Evolutionary conservation across 1,140 invertebrate species (phyloP).

Genomic region (Drosophila athabasca): DNA sequence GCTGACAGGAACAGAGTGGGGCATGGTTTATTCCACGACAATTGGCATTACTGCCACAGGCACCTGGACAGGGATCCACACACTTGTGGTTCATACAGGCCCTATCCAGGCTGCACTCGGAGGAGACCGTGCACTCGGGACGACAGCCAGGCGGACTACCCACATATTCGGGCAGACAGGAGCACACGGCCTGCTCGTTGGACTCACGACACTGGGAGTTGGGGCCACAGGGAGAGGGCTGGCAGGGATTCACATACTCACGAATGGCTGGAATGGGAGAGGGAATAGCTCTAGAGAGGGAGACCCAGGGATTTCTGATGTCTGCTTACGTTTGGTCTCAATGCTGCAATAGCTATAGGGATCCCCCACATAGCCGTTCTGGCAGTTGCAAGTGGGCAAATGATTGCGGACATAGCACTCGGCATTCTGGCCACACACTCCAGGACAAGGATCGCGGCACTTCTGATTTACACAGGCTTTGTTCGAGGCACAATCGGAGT

Average conservation of each 20-base stretch:
- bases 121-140: conserved; percentile 87
- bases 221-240: conserved; percentile 88
- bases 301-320: neutral
- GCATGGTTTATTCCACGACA: conserved; percentile 86
- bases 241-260: conserved; percentile 85
- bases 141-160: conserved; percentile 91
- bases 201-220: conserved; percentile 90
- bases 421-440: conserved; percentile 87
- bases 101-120: conserved; percentile 88
- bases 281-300: neutral
- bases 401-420: conserved; percentile 90
- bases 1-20: conserved; percentile 86
- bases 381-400: conserved; percentile 89
- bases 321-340: conserved; percentile 70
- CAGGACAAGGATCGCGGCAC: conserved; percentile 86
- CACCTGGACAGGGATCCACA: conserved; percentile 89
- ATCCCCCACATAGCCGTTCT: conserved; percentile 87
- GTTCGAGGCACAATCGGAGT: conserved; percentile 85
- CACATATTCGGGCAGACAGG: conserved; percentile 88
- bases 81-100: conserved; percentile 89
- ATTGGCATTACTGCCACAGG: conserved; percentile 86
- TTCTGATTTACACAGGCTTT: conserved; percentile 86
- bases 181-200: conserved; percentile 87
- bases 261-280: conserved; percentile 55
- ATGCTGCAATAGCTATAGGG: conserved; percentile 86